Percentiles rank a stretch among this genome's conserved stretches.
Evolutionary conservation across 2,113 vertebrate genomes (phyloP).

Genomic region (Entelurus aequoreus): DNA sequence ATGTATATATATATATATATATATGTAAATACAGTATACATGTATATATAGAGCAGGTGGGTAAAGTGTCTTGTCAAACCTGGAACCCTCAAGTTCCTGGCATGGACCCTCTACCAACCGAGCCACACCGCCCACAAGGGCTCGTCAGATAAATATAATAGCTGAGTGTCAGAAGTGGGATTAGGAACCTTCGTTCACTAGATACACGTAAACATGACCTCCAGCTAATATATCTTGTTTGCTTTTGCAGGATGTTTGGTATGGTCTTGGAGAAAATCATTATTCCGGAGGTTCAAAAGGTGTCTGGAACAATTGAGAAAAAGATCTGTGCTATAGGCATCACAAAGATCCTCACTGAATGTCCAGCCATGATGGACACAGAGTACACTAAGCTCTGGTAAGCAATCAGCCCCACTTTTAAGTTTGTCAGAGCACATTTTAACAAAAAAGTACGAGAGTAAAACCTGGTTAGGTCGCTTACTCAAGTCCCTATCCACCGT

Average conservation of each 20-base stretch:
- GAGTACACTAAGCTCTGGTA: constrained; percentile 98
- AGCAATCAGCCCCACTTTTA: constrained; percentile 1
- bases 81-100: too few relatives aligned
- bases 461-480: background rate
- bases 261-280: constrained; percentile 99
- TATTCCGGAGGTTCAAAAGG: constrained; percentile 97
- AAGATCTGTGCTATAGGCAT: constrained; percentile 98
- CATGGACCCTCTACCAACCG: too few relatives aligned
- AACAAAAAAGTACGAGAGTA: too few relatives aligned
- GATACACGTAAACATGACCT: background rate
- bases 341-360: constrained; percentile 92
- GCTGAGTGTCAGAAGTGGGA: too few relatives aligned
- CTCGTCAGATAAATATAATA: too few relatives aligned
- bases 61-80: too few relatives aligned
- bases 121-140: too few relatives aligned
- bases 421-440: too few relatives aligned
- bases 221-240: background rate
- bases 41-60: too few relatives aligned
- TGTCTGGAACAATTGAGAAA: constrained; percentile 92
- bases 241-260: constrained; percentile 88
- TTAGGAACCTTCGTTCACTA: background rate
- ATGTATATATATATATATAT: too few relatives aligned
- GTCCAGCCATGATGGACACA: constrained; percentile 96
- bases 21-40: too few relatives aligned
- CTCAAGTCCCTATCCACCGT: background rate